Evolutionary conservation across 2,888 invertebrate species (phyloP).

Genomic region (Drosophila hamatofila): DNA sequence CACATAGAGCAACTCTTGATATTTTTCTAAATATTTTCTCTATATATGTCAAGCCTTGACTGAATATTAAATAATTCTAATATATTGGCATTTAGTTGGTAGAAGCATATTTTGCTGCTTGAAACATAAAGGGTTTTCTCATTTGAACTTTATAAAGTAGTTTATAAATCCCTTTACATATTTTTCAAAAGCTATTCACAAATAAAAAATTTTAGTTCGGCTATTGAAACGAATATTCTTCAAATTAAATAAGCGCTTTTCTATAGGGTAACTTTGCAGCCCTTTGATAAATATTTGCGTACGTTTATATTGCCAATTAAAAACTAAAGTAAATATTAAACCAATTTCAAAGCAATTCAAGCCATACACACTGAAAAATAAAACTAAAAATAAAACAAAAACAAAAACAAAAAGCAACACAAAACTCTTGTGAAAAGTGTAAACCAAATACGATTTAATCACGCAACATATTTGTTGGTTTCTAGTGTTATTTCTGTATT

Average conservation of each 20-base stretch:
- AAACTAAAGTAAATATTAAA: constrained; percentile 57
- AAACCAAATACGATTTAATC: constrained; percentile 55
- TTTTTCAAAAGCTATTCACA: not conserved
- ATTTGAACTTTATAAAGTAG: too few species aligned
- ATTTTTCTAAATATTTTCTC: not conserved
- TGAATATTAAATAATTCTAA: not conserved
- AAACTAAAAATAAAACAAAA: constrained; percentile 23
- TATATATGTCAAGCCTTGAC: too few species aligned
- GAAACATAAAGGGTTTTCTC: not conserved
- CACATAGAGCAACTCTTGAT: not conserved
- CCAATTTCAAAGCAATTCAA: constrained; percentile 49
- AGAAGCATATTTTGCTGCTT: not conserved
- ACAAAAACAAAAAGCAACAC: constrained; percentile 19
- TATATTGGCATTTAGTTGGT: not conserved
- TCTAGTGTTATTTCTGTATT: constrained; percentile 23
- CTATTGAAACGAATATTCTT: not conserved
- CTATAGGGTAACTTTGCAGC: not conserved
- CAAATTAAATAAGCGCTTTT: not conserved
- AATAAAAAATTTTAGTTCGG: not conserved
- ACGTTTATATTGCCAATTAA: constrained; percentile 55
- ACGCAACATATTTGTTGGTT: constrained; percentile 52
- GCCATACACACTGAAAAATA: not conserved
- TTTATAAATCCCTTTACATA: not conserved
- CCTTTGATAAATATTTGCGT: constrained; percentile 27
- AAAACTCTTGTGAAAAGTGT: constrained; percentile 25